These are phyloP conservation scores for Portevinia maculata DNA, from an alignment of 2,888 invertebrate genomes.

Conservation along the genomic window DNA sequence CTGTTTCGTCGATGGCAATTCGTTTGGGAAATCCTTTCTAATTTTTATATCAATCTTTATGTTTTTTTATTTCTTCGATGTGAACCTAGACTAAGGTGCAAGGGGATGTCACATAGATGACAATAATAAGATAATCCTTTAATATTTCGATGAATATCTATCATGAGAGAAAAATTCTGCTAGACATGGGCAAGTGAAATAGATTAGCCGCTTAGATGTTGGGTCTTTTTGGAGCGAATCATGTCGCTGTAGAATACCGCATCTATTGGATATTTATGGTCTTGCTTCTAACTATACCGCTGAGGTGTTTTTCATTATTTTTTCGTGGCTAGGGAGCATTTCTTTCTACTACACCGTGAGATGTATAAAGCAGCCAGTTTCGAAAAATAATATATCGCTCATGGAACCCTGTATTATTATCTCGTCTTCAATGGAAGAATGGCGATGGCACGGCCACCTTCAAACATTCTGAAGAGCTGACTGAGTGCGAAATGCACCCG, in stretches of 20 bases:
- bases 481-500: slow-evolving; percentile 83
- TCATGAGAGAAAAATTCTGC: background rate
- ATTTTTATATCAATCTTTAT: slow-evolving; percentile 51
- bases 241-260: slow-evolving; percentile 30
- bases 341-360: slow-evolving; percentile 60
- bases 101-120: background rate
- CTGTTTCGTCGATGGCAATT: slow-evolving; percentile 65
- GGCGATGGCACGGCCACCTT: slow-evolving; percentile 66
- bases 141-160: slow-evolving; percentile 20
- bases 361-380: slow-evolving; percentile 61
- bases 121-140: slow-evolving; percentile 25
- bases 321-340: slow-evolving; percentile 74
- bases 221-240: slow-evolving; percentile 19
- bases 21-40: slow-evolving; percentile 73
- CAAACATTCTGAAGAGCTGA: slow-evolving; percentile 76
- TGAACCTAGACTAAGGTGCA: slow-evolving; percentile 48
- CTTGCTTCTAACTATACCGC: slow-evolving; percentile 80
- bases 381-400: slow-evolving; percentile 75
- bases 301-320: slow-evolving; percentile 82
- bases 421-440: slow-evolving; percentile 53
- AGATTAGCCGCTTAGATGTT: background rate
- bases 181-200: background rate
- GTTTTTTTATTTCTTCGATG: slow-evolving; percentile 7
- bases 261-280: slow-evolving; percentile 81
- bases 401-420: slow-evolving; percentile 71